Conservation (phyloP, 2,888 invertebrate genomes). For the Eurytoma californica region DNA sequence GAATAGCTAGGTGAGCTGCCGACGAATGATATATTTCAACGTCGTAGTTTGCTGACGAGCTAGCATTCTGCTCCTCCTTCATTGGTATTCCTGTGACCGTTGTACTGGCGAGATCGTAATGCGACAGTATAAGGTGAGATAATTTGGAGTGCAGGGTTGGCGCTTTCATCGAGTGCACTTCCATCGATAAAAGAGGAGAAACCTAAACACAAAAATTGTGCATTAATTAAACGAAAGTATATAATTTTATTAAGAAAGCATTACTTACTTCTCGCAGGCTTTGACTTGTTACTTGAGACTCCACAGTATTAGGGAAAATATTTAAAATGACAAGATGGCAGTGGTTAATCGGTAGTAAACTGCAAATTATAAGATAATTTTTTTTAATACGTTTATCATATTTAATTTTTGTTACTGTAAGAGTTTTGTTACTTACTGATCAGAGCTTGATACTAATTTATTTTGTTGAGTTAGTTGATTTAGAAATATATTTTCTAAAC, state of each 20-base stretch:
- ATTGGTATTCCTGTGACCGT: slow-evolving; percentile 99
- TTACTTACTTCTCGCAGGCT: slow-evolving; percentile 78
- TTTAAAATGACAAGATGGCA: slow-evolving; percentile 94
- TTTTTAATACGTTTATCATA: slow-evolving; percentile 16
- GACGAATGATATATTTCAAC: slow-evolving; percentile 96
- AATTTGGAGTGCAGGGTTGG: slow-evolving; percentile 85
- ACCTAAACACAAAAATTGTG: slow-evolving; percentile 75
- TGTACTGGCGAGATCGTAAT: slow-evolving; percentile 94
- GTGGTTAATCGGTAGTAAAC: slow-evolving; percentile 86
- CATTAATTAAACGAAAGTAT: slow-evolving; percentile 33
- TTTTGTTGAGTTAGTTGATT: slow-evolving; percentile 90
- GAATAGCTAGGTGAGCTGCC: slow-evolving; percentile 88
- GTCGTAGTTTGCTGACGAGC: slow-evolving; percentile 98
- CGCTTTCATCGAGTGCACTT: slow-evolving; percentile 88
- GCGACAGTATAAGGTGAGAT: slow-evolving; percentile 86
- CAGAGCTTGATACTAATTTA: slow-evolving; percentile 80
- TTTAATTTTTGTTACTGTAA: slow-evolving; percentile 1
- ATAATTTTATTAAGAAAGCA: slow-evolving; percentile 6
- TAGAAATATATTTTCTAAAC: slow-evolving; percentile 90
- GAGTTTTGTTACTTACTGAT: slow-evolving; percentile 76
- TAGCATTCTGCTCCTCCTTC: slow-evolving; percentile 99
- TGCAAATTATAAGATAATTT: slow-evolving; percentile 45
- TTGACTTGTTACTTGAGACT: slow-evolving; percentile 86
- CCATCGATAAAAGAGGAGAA: slow-evolving; percentile 84
- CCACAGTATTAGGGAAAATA: slow-evolving; percentile 88